Conservation (phyloP, 2,888 invertebrate species). For the Argyresthia albistria region DNA sequence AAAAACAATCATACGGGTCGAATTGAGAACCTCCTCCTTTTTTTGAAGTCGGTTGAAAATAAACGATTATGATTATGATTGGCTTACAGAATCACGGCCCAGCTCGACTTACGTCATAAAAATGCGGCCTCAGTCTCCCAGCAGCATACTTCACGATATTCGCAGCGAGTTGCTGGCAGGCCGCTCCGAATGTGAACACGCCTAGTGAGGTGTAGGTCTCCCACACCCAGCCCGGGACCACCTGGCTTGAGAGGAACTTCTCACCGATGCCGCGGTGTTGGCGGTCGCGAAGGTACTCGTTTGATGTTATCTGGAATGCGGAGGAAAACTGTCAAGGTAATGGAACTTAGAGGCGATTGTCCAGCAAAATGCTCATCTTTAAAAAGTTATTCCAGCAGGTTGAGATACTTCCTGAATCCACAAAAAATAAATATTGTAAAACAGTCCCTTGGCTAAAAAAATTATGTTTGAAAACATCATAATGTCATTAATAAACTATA, state of each 20-base stretch:
- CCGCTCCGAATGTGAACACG: constrained; percentile 83
- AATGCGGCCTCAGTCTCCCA: constrained; percentile 89
- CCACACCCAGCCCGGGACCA: constrained; percentile 76
- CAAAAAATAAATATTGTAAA: no score
- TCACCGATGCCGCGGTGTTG: constrained; percentile 43
- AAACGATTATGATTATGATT: no score
- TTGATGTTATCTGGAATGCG: constrained; percentile 33
- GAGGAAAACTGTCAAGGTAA: neutral
- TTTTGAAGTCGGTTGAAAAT: no score
- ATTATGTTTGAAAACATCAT: no score
- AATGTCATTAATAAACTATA: no score
- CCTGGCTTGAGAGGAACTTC: constrained; percentile 48
- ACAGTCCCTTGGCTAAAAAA: no score
- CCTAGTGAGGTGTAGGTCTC: constrained; percentile 76
- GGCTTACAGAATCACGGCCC: neutral
- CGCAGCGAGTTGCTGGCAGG: constrained; percentile 80
- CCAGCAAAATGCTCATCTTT: no score
- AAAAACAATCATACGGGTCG: no score
- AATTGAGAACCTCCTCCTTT: no score
- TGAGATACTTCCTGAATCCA: no score
- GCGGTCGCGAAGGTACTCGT: constrained; percentile 37
- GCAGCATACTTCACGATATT: constrained; percentile 87
- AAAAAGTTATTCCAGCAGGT: no score
- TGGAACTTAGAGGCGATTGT: no score
- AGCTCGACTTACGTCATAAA: constrained; percentile 68